A percentile compares a stretch with the other conserved stretches of the same genome.
Evolutionary conservation across 2,113 vertebrate genomes (phyloP).

Genomic region (Phyllostomus hastatus): DNA sequence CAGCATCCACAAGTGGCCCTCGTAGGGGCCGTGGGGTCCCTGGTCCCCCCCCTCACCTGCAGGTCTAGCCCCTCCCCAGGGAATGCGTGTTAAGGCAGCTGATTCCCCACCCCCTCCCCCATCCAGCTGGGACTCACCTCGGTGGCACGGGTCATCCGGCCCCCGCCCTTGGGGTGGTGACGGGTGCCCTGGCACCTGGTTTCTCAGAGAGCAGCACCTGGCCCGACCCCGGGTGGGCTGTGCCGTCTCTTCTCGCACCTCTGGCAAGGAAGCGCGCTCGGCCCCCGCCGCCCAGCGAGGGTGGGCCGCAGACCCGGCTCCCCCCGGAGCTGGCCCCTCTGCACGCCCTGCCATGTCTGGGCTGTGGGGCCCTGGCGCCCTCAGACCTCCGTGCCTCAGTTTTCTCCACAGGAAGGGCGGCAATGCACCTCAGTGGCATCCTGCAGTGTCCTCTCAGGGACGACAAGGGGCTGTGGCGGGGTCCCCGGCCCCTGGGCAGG

Average conservation of each 20-base stretch:
- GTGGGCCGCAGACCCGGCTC: too few relatives aligned
- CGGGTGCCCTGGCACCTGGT: rapidly evolving
- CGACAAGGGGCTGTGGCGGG: rapidly evolving
- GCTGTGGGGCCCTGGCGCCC: rapidly evolving
- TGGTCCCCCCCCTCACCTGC: too few relatives aligned
- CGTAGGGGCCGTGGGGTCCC: too few relatives aligned
- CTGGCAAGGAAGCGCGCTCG: rapidly evolving
- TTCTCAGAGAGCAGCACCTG: too few relatives aligned
- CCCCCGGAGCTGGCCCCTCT: background rate
- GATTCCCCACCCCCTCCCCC: too few relatives aligned
- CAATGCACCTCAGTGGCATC: rapidly evolving
- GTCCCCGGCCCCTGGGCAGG: rapidly evolving
- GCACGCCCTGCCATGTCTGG: rapidly evolving
- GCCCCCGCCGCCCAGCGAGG: background rate
- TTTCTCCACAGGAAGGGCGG: too few relatives aligned
- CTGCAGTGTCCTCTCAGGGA: rapidly evolving
- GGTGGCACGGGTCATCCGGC: rapidly evolving
- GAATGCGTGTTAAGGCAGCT: too few relatives aligned
- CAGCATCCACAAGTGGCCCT: background rate
- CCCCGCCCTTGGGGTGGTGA: background rate
- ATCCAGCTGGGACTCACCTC: background rate
- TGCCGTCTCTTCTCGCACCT: rapidly evolving
- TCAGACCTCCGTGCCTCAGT: rapidly evolving
- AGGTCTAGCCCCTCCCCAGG: too few relatives aligned
- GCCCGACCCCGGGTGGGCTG: background rate